Conservation (phyloP, 2,113 vertebrate species). For the Vombatus ursinus region DNA sequence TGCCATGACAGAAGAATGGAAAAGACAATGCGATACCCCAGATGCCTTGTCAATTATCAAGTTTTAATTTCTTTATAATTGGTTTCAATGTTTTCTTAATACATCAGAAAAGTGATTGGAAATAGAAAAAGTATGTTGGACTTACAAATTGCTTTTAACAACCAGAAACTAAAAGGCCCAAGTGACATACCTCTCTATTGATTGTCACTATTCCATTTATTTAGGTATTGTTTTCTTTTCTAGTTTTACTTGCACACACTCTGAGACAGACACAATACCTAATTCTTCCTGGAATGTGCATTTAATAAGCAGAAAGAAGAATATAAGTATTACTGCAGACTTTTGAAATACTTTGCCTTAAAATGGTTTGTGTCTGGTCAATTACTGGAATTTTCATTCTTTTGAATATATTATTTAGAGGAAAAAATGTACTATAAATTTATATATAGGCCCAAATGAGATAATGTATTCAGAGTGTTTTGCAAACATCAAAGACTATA, state of each 20-base stretch:
- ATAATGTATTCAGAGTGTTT: neutral
- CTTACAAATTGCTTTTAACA: neutral
- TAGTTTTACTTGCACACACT: neutral
- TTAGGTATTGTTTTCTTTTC: neutral
- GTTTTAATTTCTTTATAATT: constrained; percentile 6
- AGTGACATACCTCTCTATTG: neutral
- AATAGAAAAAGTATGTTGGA: neutral
- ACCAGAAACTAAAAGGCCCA: neutral
- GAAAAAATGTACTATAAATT: neutral
- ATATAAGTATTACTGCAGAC: neutral
- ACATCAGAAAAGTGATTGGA: neutral
- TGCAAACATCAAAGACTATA: neutral
- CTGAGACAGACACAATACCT: neutral
- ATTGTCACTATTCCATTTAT: neutral
- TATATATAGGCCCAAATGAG: neutral
- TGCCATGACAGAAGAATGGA: neutral
- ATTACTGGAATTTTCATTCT: neutral
- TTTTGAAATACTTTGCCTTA: neutral
- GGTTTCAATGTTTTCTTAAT: neutral
- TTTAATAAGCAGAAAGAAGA: constrained; percentile 6
- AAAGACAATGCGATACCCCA: neutral
- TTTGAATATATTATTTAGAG: neutral
- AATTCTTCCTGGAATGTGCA: neutral
- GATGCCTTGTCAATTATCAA: neutral
- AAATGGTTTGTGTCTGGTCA: neutral